Evolutionary conservation across 2,113 vertebrate species (phyloP), one percentile per base, ranked within the genome.

Genomic region (Poeciliopsis turrubarensis): DNA sequence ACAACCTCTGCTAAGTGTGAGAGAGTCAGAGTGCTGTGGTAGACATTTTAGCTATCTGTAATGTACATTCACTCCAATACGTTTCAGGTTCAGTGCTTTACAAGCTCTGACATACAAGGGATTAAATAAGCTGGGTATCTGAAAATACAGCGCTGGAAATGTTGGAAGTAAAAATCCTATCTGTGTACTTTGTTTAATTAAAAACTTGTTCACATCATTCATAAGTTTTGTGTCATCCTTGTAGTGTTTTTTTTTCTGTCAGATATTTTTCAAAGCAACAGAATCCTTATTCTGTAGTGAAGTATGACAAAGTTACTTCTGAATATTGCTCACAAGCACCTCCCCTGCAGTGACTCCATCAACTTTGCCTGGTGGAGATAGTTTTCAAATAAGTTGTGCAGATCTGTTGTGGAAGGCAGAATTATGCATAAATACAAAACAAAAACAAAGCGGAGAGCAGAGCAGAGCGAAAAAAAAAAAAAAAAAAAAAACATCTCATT

Each of bases 51-150:
- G 74, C 80, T 89, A 91, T 91, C 89, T 89, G 68, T 85, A 83
- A 75, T 82, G 73, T 86, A 84, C 83, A 92, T 91, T 89, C 79
- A 89, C 87, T 92, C 89, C 85, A 89, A 78, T 84, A 85, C 62
- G 82, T 89, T 91, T 89, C 83, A 83, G 87, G 84, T 89, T 89
- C 84, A 83, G 72, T 79, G 86, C 86, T 87, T 89, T 89, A 88
- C 78, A 87, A 84, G 80, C 80, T 82, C 66, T 80, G 79, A 85
- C 79, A 68, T 86, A 84, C 60, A 80, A 63, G 68, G 90, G 87
- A 89, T 91, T 87, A 90, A 89, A 85, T 67, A 86, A 86, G 80
- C 80, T 69, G 78, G 72, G 62, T 88, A 84, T 87, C 68, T 84
- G 68, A 14, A 82, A 80, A 74, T 79, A 51, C 6, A 70, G 78